A percentile compares a stretch with the other conserved stretches of the same genome.
phyloP scores from a whole-genome alignment of 2,888 invertebrate genomes.

The Cancer borealis region DNA sequence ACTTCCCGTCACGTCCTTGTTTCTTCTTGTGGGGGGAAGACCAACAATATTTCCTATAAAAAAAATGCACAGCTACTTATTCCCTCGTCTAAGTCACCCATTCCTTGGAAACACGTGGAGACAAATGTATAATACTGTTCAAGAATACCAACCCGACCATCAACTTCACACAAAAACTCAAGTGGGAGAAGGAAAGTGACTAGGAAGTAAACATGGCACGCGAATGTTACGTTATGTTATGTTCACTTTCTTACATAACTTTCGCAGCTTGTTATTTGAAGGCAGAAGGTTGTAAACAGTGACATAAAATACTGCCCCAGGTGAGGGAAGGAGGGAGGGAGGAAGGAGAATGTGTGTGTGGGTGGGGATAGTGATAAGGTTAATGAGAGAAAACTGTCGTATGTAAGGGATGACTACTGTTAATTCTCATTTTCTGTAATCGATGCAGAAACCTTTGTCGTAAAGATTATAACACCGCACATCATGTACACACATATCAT shows the following conservation, averaged over 20 bases:
- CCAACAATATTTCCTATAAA: background rate
- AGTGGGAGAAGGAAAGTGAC: background rate
- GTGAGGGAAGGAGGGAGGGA: too few species aligned
- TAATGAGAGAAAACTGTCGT: too few species aligned
- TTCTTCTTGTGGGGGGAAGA: background rate
- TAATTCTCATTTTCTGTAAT: too few species aligned
- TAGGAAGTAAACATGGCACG: background rate
- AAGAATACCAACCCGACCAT: background rate
- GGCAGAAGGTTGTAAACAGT: background rate
- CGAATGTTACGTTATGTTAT: background rate
- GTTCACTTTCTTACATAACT: background rate
- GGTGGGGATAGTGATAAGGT: too few species aligned
- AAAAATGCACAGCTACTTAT: background rate
- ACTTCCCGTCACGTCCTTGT: constrained; percentile 17
- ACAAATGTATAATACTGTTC: background rate
- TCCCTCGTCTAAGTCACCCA: background rate
- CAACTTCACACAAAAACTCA: background rate
- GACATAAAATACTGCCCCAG: too few species aligned
- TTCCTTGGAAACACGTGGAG: background rate
- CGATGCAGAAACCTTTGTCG: too few species aligned
- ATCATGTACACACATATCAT: too few species aligned
- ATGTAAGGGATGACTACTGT: too few species aligned
- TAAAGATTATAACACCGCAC: too few species aligned
- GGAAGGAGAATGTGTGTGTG: too few species aligned
- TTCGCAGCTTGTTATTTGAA: background rate